A percentile compares a stretch with the other conserved stretches of the same genome.
Conservation (phyloP, 2,113 vertebrate genomes). For the Acinonyx jubatus region DNA sequence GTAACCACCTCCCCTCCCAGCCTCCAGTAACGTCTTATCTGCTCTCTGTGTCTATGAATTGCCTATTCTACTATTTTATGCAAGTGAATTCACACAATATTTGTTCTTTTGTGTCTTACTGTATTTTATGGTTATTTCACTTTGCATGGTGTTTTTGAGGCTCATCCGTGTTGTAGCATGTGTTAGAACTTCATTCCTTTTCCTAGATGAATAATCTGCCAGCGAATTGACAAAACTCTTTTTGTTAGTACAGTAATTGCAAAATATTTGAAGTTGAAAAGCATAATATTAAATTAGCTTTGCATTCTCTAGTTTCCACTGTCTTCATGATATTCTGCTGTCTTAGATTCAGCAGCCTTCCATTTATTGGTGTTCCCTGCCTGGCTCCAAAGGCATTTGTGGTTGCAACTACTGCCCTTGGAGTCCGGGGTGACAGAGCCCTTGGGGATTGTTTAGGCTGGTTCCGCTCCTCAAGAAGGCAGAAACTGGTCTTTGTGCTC, state of each 20-base stretch:
- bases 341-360: not conserved
- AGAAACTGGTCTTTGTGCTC: not conserved
- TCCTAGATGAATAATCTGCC: conserved; percentile 1
- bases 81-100: not conserved
- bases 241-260: not conserved
- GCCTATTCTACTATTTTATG: not conserved
- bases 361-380: not conserved
- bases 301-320: not conserved
- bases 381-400: not conserved
- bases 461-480: not conserved
- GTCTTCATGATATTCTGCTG: not conserved
- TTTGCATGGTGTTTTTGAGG: not conserved
- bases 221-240: conserved; percentile 13
- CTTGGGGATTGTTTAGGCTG: not conserved
- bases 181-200: not conserved
- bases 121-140: conserved; percentile 2
- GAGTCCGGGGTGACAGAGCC: not conserved
- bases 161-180: not conserved
- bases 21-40: not conserved
- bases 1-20: not conserved
- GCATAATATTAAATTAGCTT: not conserved
- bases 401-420: not conserved
- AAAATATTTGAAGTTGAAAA: conserved; percentile 33
- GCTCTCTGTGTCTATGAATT: not conserved
- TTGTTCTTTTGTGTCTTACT: not conserved